Conservation (phyloP, 2,888 invertebrate species). For the Portevinia maculata region DNA sequence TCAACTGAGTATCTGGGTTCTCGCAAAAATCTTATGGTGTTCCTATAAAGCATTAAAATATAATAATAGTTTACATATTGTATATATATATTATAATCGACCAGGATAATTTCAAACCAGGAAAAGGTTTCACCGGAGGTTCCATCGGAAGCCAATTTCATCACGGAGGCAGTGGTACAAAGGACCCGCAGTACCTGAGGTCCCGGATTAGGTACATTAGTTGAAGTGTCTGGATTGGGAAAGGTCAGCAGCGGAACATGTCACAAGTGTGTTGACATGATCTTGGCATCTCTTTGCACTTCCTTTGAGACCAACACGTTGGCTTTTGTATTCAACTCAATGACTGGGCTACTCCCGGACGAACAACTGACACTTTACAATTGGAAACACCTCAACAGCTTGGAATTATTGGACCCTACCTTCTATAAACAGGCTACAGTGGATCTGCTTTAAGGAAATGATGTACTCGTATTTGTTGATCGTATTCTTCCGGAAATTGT, state of each 20-base stretch:
- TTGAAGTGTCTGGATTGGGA: constrained; percentile 1
- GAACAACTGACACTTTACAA: neutral
- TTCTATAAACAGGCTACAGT: constrained; percentile 5
- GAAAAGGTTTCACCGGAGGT: constrained; percentile 5
- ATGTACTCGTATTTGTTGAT: constrained; percentile 26
- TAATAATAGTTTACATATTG: neutral
- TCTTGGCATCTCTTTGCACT: constrained; percentile 6
- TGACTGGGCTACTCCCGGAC: constrained; percentile 16
- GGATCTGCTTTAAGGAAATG: constrained; percentile 14
- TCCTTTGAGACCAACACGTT: neutral
- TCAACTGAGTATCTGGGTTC: constrained; percentile 13
- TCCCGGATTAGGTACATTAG: constrained; percentile 1
- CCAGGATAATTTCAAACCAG: constrained; percentile 19
- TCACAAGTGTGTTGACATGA: constrained; percentile 14
- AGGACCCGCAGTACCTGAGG: constrained; percentile 1
- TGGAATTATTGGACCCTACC: constrained; percentile 13
- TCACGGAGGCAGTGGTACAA: constrained; percentile 1
- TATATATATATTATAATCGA: constrained; percentile 4
- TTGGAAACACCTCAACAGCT: constrained; percentile 11
- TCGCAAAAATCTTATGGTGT: constrained; percentile 3
- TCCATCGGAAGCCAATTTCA: neutral
- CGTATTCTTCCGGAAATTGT: constrained; percentile 12
- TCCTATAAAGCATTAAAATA: constrained; percentile 3
- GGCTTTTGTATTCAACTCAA: constrained; percentile 3
- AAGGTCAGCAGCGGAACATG: constrained; percentile 17